Evolutionary conservation across 1,140 invertebrate genomes (phyloP).

Genomic region (Brachionus koreanus): DNA sequence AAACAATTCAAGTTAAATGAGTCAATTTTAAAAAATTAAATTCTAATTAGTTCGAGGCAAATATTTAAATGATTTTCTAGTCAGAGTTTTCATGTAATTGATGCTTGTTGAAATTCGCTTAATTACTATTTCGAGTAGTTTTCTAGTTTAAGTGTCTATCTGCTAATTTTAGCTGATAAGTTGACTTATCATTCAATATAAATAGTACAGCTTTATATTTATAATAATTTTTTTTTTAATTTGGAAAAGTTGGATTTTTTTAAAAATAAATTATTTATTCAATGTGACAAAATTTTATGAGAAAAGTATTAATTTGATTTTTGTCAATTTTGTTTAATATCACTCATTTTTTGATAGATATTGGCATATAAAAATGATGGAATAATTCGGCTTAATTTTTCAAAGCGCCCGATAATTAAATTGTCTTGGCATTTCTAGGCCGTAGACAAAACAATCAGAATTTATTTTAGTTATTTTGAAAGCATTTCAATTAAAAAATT

Average conservation of each 20-base stretch:
- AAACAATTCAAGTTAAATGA: background rate
- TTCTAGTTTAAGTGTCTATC: background rate
- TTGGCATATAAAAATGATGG: background rate
- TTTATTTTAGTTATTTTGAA: background rate
- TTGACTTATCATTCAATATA: background rate
- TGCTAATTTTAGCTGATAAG: background rate
- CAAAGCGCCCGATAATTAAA: background rate
- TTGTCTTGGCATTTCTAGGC: background rate
- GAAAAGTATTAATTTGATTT: background rate
- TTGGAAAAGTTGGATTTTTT: background rate
- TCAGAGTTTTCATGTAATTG: background rate
- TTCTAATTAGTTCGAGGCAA: background rate
- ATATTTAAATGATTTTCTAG: background rate
- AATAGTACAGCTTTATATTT: background rate
- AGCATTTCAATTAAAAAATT: constrained; percentile 2
- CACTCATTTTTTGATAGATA: background rate
- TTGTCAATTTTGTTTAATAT: background rate
- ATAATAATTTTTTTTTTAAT: background rate
- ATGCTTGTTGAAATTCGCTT: background rate
- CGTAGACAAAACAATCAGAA: background rate
- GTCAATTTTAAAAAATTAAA: background rate
- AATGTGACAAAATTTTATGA: background rate
- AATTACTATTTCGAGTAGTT: background rate
- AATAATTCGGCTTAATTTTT: background rate
- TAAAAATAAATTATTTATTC: background rate